Conservation (phyloP, 2,113 vertebrate genomes). For the Tenebrosternarchus preto region DNA sequence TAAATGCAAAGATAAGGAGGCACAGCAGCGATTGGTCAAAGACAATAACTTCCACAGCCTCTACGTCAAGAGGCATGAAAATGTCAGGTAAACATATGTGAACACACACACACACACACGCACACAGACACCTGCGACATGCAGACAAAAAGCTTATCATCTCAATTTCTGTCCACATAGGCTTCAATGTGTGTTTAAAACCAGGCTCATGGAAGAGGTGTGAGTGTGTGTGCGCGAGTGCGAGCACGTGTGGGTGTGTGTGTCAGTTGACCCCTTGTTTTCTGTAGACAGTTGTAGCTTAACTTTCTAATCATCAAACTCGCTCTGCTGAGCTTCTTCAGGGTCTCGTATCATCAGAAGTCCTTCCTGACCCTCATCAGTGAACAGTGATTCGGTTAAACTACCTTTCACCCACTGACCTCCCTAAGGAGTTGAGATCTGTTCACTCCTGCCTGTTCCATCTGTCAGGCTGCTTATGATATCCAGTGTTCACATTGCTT, state of each 20-base stretch:
- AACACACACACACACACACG: background rate
- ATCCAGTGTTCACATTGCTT: background rate
- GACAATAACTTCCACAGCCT: constrained; percentile 98
- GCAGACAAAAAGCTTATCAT: background rate
- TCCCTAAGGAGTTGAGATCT: background rate
- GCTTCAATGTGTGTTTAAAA: background rate
- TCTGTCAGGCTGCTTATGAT: constrained; percentile 8
- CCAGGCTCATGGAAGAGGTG: background rate
- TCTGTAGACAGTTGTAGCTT: background rate
- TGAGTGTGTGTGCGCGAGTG: background rate
- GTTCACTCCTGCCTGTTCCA: constrained; percentile 28
- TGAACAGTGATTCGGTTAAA: constrained; percentile 28
- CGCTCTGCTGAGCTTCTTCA: constrained; percentile 10
- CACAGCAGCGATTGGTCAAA: constrained; percentile 79
- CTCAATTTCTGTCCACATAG: background rate
- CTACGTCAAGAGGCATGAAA: constrained; percentile 95
- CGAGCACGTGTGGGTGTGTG: background rate
- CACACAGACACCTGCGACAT: background rate
- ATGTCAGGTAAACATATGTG: constrained; percentile 80
- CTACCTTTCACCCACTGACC: too few species aligned
- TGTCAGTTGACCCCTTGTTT: background rate
- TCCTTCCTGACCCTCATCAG: constrained; percentile 32
- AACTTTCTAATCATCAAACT: constrained; percentile 13
- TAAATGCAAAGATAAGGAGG: constrained; percentile 87
- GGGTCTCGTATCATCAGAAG: constrained; percentile 1